phyloP scores from a whole-genome alignment of 2,113 vertebrate genomes.

The Girardinichthys multiradiatus region DNA sequence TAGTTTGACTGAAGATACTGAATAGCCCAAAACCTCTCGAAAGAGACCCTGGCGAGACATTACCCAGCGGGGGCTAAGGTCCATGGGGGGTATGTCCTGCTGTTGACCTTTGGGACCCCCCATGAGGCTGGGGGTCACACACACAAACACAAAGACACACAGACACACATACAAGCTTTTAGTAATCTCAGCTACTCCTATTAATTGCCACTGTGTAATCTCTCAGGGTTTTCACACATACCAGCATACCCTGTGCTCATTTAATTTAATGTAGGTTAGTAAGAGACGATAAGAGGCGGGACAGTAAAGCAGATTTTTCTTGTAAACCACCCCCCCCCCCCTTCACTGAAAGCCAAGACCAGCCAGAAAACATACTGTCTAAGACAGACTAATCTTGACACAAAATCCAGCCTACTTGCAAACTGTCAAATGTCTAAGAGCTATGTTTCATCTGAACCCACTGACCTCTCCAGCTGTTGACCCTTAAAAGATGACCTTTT shows the following conservation, averaged over 20 bases:
- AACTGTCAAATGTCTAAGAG: conserved; percentile 48
- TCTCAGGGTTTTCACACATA: conserved; percentile 68
- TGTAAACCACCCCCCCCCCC: neutral
- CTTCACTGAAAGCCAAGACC: conserved; percentile 20
- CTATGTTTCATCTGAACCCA: conserved; percentile 26
- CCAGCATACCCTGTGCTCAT: conserved; percentile 49
- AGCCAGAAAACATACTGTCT: conserved; percentile 63
- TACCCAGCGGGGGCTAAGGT: conserved; percentile 51
- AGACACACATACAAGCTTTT: conserved; percentile 39
- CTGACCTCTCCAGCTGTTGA: conserved; percentile 18
- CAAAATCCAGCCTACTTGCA: conserved; percentile 41
- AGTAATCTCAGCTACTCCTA: conserved; percentile 75
- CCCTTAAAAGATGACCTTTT: conserved; percentile 6
- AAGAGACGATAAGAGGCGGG: conserved; percentile 61
- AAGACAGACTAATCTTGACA: conserved; percentile 61
- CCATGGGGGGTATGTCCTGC: conserved; percentile 57
- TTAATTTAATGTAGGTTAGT: conserved; percentile 74
- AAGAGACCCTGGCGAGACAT: conserved; percentile 49
- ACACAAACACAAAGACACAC: conserved; percentile 33
- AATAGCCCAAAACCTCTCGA: conserved; percentile 44
- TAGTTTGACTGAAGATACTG: conserved; percentile 30
- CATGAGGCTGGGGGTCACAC: conserved; percentile 40
- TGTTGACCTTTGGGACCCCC: conserved; percentile 54
- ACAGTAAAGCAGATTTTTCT: conserved; percentile 62
- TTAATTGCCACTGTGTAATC: conserved; percentile 77